Evolutionary conservation across 2,888 invertebrate species (phyloP), one percentile per base, ranked within the genome.

Genomic region (Myopa tessellatipennis): DNA sequence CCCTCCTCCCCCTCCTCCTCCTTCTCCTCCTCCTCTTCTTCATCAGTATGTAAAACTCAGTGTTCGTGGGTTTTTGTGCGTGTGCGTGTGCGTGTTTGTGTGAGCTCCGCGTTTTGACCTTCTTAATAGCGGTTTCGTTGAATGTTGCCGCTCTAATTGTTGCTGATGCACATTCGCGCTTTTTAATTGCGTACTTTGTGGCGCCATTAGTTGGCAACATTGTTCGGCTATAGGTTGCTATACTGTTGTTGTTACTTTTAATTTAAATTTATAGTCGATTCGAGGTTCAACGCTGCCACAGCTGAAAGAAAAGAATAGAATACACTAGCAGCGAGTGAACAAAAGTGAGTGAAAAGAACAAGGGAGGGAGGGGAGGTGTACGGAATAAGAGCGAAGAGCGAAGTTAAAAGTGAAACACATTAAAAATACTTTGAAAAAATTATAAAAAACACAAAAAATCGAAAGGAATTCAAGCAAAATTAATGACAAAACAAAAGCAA

Each of bases 121-220:
- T 26, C 63, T 63, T 63, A 63, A 63, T 34, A 63, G 63, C 34
- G 63, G 63, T 34, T 63, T 63, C 34, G 36, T 63, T 63, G n/a
- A 34, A 45, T 69, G 34, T 45, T 69, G 50, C 50, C n/a, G 45
- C 50, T 69, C 50, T 69, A 68, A 45, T 68, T 68, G 40, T 68
- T 68, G 40, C 68, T 50, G 26, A 45, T 18, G 36, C n/a, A 63
- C 63, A 63, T 63, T 34, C 26, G 12, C 63, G 36, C 34, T 34
- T 63, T 36, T 63, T 63, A 63, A 63, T 63, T 63, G 63, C 63
- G 26, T 63, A 63, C 63, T 63, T 63, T 63, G 63, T 63, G 63
- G 63, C 63, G 63, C 36, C 26, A 63, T 40, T 68, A 26, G 69
- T 69, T 45, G 26, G 69, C 69, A 50, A 69, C 69, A 26, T 14